Conservation (phyloP, 2,113 vertebrate species). For the Rhodinocichla rosea region DNA sequence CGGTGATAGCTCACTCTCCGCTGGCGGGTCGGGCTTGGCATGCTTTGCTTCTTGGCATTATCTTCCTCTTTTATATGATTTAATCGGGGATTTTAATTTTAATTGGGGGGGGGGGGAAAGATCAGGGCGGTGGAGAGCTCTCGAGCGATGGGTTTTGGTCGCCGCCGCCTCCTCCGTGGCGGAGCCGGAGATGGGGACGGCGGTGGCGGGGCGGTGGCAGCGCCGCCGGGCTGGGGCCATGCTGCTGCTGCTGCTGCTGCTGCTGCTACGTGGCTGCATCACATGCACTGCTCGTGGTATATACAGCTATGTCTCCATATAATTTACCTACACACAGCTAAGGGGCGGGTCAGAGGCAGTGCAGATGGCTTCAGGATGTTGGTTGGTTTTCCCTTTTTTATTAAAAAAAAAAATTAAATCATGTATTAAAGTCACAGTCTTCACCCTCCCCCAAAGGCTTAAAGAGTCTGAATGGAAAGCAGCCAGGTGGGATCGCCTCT, state of each 20-base stretch:
- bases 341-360: conserved; percentile 34
- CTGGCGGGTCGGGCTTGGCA: neutral
- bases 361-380: conserved; percentile 64
- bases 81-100: neutral
- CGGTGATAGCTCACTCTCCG: neutral
- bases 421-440: conserved; percentile 58
- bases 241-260: conserved; percentile 89
- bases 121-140: neutral
- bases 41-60: conserved; percentile 37
- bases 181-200: neutral
- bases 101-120: neutral
- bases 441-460: neutral
- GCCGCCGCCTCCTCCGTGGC: neutral
- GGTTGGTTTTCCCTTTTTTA: conserved; percentile 18
- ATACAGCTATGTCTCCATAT: conserved; percentile 68
- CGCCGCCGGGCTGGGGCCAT: conserved; percentile 65
- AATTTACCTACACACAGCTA: conserved; percentile 77
- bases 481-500: neutral
- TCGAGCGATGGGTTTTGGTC: neutral
- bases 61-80: neutral
- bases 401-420: conserved; percentile 22
- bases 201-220: neutral
- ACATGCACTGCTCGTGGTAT: conserved; percentile 85
- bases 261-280: conserved; percentile 81
- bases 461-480: neutral